Percentiles rank a stretch among this genome's conserved stretches.
phyloP scores from a whole-genome alignment of 2,888 invertebrate species.

The Tetheella fluctuosa region DNA sequence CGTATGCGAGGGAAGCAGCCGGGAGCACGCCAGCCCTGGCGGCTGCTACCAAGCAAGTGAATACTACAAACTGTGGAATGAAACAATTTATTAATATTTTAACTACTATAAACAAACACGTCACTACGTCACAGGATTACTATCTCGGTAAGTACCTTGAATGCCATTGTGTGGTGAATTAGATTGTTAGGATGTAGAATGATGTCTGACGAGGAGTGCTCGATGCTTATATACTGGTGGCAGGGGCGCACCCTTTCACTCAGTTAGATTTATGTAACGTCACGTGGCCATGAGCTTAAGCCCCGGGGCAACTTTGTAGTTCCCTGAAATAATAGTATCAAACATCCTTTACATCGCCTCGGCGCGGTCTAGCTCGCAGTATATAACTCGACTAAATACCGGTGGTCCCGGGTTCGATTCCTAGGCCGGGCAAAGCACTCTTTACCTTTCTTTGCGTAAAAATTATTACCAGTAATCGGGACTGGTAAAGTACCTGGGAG shows the following conservation, averaged over 20 bases:
- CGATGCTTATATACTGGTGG: constrained; percentile 71
- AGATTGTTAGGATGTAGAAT: constrained; percentile 69
- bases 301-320: constrained; percentile 56
- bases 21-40: constrained; percentile 68
- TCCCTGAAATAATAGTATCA: constrained; percentile 37
- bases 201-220: constrained; percentile 64
- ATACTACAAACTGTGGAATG: constrained; percentile 64
- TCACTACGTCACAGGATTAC: constrained; percentile 27
- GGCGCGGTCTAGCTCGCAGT: too few relatives aligned
- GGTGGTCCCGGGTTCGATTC: background rate
- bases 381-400: too few relatives aligned
- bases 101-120: constrained; percentile 16
- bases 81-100: constrained; percentile 15
- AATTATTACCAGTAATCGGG: too few relatives aligned
- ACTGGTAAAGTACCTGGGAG: too few relatives aligned
- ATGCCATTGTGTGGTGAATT: constrained; percentile 73
- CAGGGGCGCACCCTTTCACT: constrained; percentile 80
- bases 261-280: constrained; percentile 46
- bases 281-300: constrained; percentile 64
- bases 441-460: too few relatives aligned
- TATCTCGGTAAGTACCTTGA: constrained; percentile 62
- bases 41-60: constrained; percentile 68
- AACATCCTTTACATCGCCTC: constrained; percentile 18
- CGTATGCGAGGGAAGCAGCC: constrained; percentile 52
- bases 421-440: too few relatives aligned